Evolutionary conservation across 2,113 vertebrate species (phyloP).

Genomic region (Anthoscopus minutus): DNA sequence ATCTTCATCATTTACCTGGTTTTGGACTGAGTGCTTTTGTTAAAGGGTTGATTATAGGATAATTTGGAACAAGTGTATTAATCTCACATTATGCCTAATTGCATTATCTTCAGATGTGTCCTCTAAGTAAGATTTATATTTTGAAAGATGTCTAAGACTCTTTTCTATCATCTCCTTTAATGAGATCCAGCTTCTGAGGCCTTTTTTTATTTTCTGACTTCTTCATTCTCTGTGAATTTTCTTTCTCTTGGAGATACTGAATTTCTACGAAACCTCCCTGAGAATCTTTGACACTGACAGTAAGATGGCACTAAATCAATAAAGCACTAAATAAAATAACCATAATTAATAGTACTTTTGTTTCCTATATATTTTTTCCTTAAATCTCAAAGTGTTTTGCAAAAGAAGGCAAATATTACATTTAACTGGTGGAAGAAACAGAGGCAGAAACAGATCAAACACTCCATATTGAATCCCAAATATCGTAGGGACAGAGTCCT

Average conservation of each 20-base stretch:
- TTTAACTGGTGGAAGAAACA: neutral
- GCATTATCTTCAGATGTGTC: constrained; percentile 36
- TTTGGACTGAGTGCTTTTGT: neutral
- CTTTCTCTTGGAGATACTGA: neutral
- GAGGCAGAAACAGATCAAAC: neutral
- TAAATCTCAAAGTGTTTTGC: neutral
- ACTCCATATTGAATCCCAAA: neutral
- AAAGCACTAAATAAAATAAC: neutral
- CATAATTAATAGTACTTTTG: neutral
- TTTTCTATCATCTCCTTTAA: neutral
- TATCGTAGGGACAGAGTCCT: neutral
- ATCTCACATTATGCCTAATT: constrained; percentile 32
- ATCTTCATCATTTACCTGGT: neutral
- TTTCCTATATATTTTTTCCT: neutral
- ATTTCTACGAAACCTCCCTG: neutral
- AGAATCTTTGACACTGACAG: neutral
- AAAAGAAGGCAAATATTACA: neutral
- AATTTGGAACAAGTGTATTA: constrained; percentile 37
- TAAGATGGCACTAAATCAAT: neutral
- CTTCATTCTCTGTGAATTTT: neutral
- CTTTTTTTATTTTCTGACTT: neutral
- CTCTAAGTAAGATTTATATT: constrained; percentile 33
- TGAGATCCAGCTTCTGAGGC: neutral
- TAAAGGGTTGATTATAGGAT: constrained; percentile 20
- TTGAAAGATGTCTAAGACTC: neutral